phyloP scores from a whole-genome alignment of 2,797 vertebrate species.

The Aldrovandia affinis region DNA sequence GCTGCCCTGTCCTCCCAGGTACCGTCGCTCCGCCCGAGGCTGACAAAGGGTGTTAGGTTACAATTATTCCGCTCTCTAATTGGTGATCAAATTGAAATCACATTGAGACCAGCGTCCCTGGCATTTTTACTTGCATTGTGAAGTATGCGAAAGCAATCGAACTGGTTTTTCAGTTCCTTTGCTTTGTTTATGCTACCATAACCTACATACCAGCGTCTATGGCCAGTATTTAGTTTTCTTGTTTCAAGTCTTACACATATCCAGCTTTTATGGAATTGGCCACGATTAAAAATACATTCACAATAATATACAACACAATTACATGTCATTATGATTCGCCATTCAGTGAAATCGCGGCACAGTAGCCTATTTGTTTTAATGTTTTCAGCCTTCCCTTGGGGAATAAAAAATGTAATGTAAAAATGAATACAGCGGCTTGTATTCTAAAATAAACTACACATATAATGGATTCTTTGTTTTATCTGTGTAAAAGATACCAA shows the following conservation, averaged over 20 bases:
- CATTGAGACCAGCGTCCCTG: background rate
- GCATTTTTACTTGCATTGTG: background rate
- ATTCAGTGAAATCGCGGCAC: background rate
- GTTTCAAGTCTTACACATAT: background rate
- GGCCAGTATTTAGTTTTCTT: background rate
- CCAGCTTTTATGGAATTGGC: background rate
- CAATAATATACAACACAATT: too few species aligned
- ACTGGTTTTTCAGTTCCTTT: constrained; percentile 28
- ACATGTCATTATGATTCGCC: background rate
- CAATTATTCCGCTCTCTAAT: background rate
- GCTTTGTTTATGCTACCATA: background rate
- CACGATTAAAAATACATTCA: too few species aligned
- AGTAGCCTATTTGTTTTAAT: background rate
- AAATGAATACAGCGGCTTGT: background rate
- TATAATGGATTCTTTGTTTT: background rate
- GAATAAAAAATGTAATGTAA: too few species aligned
- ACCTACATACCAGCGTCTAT: background rate
- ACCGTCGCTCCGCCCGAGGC: constrained; percentile 1
- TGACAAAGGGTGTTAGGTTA: background rate
- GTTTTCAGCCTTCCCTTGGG: background rate
- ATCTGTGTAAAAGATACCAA: background rate
- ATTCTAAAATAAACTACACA: background rate
- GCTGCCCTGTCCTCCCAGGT: background rate
- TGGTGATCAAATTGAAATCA: background rate
- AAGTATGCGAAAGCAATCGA: constrained; percentile 9